phyloP scores from a whole-genome alignment of 2,113 vertebrate species.

The Gobiocypris rarus region DNA sequence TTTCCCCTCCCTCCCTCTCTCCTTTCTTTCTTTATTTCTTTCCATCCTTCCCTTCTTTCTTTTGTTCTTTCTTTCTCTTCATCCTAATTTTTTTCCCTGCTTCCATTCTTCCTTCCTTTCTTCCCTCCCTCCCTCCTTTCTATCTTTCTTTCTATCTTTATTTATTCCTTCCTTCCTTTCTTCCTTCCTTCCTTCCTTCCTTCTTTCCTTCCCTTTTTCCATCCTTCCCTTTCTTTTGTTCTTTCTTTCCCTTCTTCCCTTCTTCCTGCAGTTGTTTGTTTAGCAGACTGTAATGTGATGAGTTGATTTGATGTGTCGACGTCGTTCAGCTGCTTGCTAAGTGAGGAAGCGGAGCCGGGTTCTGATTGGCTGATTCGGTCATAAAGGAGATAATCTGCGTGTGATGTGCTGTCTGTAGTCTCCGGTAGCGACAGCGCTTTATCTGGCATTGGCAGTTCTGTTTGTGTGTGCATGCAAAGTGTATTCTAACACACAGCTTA shows the following conservation, averaged over 20 bases:
- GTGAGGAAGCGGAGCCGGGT: slow-evolving; percentile 12
- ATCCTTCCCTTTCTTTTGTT: accelerated
- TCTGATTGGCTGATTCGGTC: slow-evolving; percentile 14
- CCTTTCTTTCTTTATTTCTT: too few species aligned
- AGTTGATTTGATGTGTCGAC: slow-evolving; percentile 29
- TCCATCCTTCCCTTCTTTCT: too few species aligned
- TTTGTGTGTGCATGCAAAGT: background rate
- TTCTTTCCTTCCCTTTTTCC: too few species aligned
- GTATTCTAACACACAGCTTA: too few species aligned
- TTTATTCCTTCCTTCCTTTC: too few species aligned
- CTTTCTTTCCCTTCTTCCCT: too few species aligned
- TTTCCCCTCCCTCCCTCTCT: accelerated
- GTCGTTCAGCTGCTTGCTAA: slow-evolving; percentile 7
- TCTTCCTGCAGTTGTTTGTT: slow-evolving; percentile 14
- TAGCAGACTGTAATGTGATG: slow-evolving; percentile 14
- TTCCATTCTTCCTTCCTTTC: too few species aligned
- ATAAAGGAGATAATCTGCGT: background rate
- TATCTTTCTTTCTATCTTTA: too few species aligned
- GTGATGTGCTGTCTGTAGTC: background rate
- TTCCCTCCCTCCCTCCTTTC: too few species aligned
- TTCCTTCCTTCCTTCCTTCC: too few species aligned
- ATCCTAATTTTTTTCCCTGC: too few species aligned
- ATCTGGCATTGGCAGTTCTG: background rate
- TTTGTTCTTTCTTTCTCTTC: too few species aligned
- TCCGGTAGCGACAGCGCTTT: background rate